phyloP scores from a whole-genome alignment of 2,113 vertebrate species.

The Hemichromis elongatus region DNA sequence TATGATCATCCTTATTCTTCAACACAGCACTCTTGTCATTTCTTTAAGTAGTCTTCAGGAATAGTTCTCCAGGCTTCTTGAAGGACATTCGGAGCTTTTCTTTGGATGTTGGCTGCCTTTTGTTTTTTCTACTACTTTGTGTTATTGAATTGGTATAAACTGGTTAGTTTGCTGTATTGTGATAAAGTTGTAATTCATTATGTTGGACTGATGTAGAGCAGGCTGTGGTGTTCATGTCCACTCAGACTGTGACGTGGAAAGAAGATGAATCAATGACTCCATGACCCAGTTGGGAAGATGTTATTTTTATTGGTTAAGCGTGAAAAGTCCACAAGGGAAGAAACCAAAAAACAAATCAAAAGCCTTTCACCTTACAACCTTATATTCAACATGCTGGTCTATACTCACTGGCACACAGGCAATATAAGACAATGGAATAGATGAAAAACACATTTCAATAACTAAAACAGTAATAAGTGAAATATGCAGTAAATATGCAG shows the following conservation, averaged over 20 bases:
- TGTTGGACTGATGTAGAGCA: neutral
- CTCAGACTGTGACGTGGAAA: neutral
- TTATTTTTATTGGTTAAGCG: neutral
- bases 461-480: neutral
- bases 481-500: neutral
- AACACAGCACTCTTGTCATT: too few species aligned
- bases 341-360: neutral
- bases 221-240: neutral
- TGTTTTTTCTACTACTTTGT: too few species aligned
- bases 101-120: too few species aligned
- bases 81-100: too few species aligned
- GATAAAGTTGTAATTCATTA: neutral
- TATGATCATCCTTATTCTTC: too few species aligned
- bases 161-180: neutral
- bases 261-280: neutral
- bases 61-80: too few species aligned
- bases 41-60: too few species aligned
- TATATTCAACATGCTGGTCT: neutral
- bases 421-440: neutral
- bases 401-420: neutral
- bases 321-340: neutral
- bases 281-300: neutral
- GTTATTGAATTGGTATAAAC: too few species aligned
- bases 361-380: neutral
- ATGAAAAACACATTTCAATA: neutral